These are phyloP conservation scores for Myiagra hebetior DNA, from an alignment of 2,113 vertebrate species.

Conservation along the genomic window DNA sequence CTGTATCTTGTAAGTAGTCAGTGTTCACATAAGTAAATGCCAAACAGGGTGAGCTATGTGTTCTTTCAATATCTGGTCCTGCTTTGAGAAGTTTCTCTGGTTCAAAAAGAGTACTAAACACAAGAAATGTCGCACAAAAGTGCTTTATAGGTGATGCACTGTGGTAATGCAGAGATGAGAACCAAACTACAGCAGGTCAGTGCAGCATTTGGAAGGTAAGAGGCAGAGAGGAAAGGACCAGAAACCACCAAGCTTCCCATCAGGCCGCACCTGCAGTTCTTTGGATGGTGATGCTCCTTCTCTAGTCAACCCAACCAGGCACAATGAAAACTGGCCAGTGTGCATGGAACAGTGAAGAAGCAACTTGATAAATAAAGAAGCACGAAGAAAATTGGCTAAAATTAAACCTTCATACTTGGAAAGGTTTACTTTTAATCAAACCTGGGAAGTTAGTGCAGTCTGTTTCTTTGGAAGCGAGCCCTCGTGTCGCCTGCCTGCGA, in stretches of 20 bases:
- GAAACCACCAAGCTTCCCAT: not conserved
- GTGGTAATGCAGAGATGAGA: not conserved
- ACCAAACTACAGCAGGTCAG: not conserved
- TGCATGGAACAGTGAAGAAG: not conserved
- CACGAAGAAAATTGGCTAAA: not conserved
- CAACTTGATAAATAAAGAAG: not conserved
- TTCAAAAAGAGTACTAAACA: not conserved
- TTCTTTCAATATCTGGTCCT: not conserved
- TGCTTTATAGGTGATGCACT: not conserved
- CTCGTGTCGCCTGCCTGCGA: accelerated
- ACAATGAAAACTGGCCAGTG: not conserved
- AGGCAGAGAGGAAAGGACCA: not conserved
- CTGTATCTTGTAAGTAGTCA: not conserved
- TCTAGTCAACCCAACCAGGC: not conserved
- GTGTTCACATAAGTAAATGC: not conserved
- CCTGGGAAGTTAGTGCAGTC: accelerated
- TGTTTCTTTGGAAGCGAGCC: not conserved
- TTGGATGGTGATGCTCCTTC: not conserved
- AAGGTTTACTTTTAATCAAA: too few species aligned
- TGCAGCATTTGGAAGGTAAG: not conserved
- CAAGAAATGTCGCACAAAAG: not conserved
- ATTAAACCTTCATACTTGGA: not conserved
- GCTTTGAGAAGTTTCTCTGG: not conserved
- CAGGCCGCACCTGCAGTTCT: not conserved
- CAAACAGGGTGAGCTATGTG: accelerated